Conservation (phyloP, 2,888 invertebrate species). For the Heteromyza rotundicornis region DNA sequence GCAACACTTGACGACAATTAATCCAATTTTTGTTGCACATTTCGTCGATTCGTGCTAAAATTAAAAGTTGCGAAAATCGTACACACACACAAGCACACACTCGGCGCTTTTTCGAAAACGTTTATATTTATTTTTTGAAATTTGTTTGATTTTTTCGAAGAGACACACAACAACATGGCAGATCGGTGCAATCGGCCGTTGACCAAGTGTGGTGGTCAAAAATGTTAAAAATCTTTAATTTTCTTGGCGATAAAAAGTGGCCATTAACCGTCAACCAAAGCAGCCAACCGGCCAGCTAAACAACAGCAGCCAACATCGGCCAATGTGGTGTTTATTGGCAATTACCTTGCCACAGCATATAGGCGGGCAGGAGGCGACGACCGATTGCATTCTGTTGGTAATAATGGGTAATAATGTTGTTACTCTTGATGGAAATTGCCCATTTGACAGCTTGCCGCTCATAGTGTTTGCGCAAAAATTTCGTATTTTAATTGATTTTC, state of each 20-base stretch:
- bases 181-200: too few relatives aligned
- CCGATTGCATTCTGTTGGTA: too few relatives aligned
- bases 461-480: too few relatives aligned
- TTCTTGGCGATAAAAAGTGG: background rate
- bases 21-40: slow-evolving; percentile 41
- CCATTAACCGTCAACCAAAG: background rate
- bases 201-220: background rate
- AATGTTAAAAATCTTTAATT: background rate
- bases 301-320: background rate
- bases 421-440: too few relatives aligned
- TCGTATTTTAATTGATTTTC: too few relatives aligned
- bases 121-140: background rate
- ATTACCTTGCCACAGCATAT: background rate
- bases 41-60: slow-evolving; percentile 41
- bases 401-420: too few relatives aligned
- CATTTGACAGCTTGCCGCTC: too few relatives aligned
- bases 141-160: too few relatives aligned
- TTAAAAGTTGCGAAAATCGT: slow-evolving; percentile 51
- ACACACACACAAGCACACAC: background rate
- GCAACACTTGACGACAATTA: slow-evolving; percentile 45
- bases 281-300: too few relatives aligned
- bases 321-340: background rate
- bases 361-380: too few relatives aligned
- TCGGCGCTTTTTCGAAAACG: slow-evolving; percentile 2
- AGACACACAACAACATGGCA: background rate